A percentile compares a stretch with the other conserved stretches of the same genome.
Conservation (phyloP, 2,888 invertebrate genomes). For the Lepidochrysops patricia region DNA sequence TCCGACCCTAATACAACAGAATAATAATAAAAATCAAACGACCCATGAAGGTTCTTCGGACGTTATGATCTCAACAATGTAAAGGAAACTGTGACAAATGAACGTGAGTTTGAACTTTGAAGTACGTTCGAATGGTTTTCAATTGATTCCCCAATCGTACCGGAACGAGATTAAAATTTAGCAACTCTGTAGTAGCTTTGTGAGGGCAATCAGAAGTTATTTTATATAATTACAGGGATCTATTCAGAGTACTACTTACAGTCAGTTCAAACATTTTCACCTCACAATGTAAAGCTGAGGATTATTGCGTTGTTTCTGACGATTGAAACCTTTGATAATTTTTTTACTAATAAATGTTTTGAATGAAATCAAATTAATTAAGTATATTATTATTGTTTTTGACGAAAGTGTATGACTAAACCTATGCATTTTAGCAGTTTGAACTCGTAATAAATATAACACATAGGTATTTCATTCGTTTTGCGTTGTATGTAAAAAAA, state of each 20-base stretch:
- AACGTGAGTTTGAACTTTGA: slow-evolving; percentile 53
- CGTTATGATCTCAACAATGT: slow-evolving; percentile 14
- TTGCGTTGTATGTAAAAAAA: too few species aligned
- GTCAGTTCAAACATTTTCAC: neutral
- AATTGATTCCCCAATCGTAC: slow-evolving; percentile 34
- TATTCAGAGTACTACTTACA: slow-evolving; percentile 6
- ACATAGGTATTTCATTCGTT: too few species aligned
- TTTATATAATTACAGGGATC: slow-evolving; percentile 17
- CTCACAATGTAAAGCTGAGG: neutral
- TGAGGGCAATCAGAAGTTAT: slow-evolving; percentile 18
- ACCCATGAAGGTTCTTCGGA: slow-evolving; percentile 1
- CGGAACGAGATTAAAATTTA: slow-evolving; percentile 36
- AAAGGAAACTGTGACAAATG: slow-evolving; percentile 56
- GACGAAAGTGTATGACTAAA: too few species aligned
- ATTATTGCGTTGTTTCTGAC: neutral
- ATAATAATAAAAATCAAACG: slow-evolving; percentile 20
- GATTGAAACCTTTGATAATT: neutral
- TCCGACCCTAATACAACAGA: neutral
- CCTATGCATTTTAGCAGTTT: too few species aligned
- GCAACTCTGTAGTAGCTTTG: slow-evolving; percentile 21
- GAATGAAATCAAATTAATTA: too few species aligned
- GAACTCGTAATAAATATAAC: too few species aligned
- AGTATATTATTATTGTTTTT: too few species aligned
- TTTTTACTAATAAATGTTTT: too few species aligned
- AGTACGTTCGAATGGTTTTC: slow-evolving; percentile 41